Evolutionary conservation across 2,888 invertebrate species (phyloP).

Genomic region (Tenthredo scrophulariae): DNA sequence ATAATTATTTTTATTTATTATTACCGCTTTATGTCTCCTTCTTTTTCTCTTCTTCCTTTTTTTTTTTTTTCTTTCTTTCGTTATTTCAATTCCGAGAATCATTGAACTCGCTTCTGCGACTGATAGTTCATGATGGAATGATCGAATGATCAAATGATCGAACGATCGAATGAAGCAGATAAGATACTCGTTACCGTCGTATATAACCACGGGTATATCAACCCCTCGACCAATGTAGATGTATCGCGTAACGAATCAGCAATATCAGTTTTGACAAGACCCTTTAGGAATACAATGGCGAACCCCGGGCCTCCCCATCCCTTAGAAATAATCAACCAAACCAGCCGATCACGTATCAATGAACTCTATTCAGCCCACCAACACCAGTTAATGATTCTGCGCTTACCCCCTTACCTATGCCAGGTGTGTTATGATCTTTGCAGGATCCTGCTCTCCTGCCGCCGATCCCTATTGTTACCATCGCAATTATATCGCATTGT

Average conservation of each 20-base stretch:
- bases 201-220: background rate
- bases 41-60: background rate
- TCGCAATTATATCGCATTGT: constrained; percentile 49
- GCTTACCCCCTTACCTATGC: constrained; percentile 55
- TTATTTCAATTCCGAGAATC: constrained; percentile 11
- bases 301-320: constrained; percentile 55
- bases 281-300: constrained; percentile 64
- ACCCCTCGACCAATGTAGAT: constrained; percentile 33
- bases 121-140: background rate
- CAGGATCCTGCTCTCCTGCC: background rate
- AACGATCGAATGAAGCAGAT: constrained; percentile 8
- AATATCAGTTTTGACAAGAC: constrained; percentile 74
- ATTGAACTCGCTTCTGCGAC: background rate
- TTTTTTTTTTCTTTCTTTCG: background rate
- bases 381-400: constrained; percentile 66
- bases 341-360: constrained; percentile 72
- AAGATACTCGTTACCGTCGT: constrained; percentile 35
- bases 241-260: constrained; percentile 73
- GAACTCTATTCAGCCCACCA: constrained; percentile 70
- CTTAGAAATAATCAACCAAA: constrained; percentile 40
- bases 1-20: background rate
- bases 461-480: constrained; percentile 12
- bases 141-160: background rate
- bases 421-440: constrained; percentile 49
- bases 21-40: background rate